Percentiles rank a stretch among this genome's conserved stretches.
phyloP scores from a whole-genome alignment of 1,140 invertebrate genomes.

The Campodea augens region DNA sequence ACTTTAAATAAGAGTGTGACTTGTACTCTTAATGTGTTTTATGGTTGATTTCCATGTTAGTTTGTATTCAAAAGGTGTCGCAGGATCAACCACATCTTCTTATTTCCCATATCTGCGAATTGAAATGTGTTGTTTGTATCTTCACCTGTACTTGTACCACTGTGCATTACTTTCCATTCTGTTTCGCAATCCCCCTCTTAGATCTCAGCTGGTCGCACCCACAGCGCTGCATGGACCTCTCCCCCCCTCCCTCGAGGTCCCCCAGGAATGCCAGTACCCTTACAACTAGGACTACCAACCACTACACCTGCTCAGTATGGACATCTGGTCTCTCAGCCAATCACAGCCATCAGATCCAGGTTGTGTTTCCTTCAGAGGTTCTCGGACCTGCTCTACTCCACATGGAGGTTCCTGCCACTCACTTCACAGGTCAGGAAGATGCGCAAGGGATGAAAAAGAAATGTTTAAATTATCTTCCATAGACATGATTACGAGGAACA shows the following conservation, averaged over 20 bases:
- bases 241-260: conserved; percentile 26
- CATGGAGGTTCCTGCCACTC: conserved; percentile 39
- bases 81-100: not conserved
- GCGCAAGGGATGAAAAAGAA: no score
- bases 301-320: conserved; percentile 36
- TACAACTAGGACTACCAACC: conserved; percentile 32
- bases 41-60: no score
- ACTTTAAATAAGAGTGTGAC: no score
- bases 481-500: no score
- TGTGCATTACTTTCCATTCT: not conserved
- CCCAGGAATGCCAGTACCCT: conserved; percentile 27
- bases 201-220: conserved; percentile 39
- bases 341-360: conserved; percentile 31
- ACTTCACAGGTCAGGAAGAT: conserved; percentile 18
- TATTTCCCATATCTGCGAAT: not conserved
- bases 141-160: not conserved
- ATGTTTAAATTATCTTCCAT: no score
- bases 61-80: no score
- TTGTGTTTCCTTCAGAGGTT: conserved; percentile 38
- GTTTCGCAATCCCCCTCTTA: conserved; percentile 11
- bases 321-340: conserved; percentile 26
- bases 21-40: no score
- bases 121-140: not conserved
- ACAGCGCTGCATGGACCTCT: conserved; percentile 43
- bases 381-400: conserved; percentile 39